A percentile compares a stretch with the other conserved stretches of the same genome.
These are phyloP conservation scores for Chirona hameri DNA, from an alignment of 2,888 invertebrate genomes.

Conservation along the genomic window DNA sequence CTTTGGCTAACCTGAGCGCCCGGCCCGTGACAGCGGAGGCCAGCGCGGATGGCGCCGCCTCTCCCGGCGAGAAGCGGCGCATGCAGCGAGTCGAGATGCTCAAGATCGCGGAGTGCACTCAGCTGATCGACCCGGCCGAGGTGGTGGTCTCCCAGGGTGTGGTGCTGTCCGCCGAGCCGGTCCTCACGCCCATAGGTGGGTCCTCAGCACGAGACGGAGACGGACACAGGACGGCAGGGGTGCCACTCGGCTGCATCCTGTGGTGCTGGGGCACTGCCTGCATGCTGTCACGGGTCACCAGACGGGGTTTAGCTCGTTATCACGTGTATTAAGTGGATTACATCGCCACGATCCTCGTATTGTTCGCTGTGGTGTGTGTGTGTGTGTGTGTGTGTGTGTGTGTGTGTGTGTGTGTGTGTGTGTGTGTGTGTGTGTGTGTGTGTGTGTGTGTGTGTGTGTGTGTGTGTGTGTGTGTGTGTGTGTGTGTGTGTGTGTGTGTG, in stretches of 20 bases:
- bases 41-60: background rate
- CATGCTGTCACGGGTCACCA: too few species aligned
- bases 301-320: too few species aligned
- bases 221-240: slow-evolving; percentile 57
- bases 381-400: too few species aligned
- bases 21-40: slow-evolving; percentile 44
- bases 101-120: slow-evolving; percentile 59
- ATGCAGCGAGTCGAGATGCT: slow-evolving; percentile 44
- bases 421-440: too few species aligned
- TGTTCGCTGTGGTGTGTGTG: too few species aligned
- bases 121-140: slow-evolving; percentile 67
- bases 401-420: too few species aligned
- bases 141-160: slow-evolving; percentile 68
- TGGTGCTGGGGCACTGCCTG: too few species aligned
- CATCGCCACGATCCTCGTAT: slow-evolving; percentile 70
- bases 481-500: too few species aligned
- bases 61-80: slow-evolving; percentile 37
- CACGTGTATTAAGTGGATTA: too few species aligned
- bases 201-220: slow-evolving; percentile 25
- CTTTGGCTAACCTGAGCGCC: too few species aligned
- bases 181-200: slow-evolving; percentile 70
- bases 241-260: slow-evolving; percentile 58
- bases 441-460: too few species aligned
- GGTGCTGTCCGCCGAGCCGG: slow-evolving; percentile 70
- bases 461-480: too few species aligned